These are phyloP conservation scores for Sander vitreus DNA, from an alignment of 2,113 vertebrate genomes.

Conservation along the genomic window DNA sequence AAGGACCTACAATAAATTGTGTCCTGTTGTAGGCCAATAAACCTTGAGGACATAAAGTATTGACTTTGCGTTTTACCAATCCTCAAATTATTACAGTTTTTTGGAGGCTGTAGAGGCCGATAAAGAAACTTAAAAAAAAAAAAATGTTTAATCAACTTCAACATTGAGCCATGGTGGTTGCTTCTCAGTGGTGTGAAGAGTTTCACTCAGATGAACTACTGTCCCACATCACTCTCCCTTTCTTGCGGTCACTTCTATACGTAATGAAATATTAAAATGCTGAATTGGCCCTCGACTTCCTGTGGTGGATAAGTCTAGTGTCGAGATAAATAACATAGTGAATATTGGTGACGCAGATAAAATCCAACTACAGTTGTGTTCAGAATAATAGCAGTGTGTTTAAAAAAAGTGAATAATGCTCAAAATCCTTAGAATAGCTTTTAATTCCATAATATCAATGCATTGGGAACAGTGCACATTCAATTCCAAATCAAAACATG, in stretches of 20 bases:
- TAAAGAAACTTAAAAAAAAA: no score
- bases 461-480: no score
- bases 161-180: no score
- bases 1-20: not conserved
- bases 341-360: constrained; percentile 1
- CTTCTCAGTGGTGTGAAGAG: not conserved
- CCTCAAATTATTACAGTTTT: not conserved
- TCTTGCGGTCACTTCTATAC: no score
- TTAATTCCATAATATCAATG: no score
- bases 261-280: not conserved
- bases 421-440: no score
- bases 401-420: no score
- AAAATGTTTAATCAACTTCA: no score
- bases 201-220: not conserved
- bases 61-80: not conserved
- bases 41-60: not conserved
- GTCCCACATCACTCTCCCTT: no score
- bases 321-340: not conserved
- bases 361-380: not conserved
- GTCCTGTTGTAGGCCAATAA: not conserved
- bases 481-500: no score
- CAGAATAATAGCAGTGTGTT: no score
- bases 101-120: not conserved
- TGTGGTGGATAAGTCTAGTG: not conserved
- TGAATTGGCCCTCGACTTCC: not conserved